A percentile compares a stretch with the other conserved stretches of the same genome.
Evolutionary conservation across 2,797 vertebrate species (phyloP).

Genomic region (Hozukius guyotensis): DNA sequence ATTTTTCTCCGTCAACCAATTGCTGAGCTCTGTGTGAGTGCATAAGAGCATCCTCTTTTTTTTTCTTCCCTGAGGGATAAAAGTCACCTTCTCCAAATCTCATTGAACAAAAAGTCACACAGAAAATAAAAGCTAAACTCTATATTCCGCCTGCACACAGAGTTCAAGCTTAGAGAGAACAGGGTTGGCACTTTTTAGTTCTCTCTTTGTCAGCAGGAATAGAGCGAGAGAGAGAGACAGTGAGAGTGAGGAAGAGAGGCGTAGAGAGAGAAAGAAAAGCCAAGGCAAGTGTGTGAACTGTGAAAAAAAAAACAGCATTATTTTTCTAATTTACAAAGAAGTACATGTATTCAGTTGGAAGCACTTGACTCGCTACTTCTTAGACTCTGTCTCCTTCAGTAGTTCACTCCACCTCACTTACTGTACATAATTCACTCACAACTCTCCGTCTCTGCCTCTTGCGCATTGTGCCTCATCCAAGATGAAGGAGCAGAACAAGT

Average conservation of each 20-base stretch:
- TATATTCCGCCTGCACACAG: constrained; percentile 73
- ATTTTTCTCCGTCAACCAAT: constrained; percentile 67
- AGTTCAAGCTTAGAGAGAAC: constrained; percentile 80
- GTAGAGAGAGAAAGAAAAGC: constrained; percentile 17
- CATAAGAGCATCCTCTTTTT: constrained; percentile 73
- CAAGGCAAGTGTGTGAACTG: constrained; percentile 41
- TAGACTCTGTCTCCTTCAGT: constrained; percentile 30
- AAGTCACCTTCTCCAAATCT: constrained; percentile 86
- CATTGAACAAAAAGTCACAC: constrained; percentile 82
- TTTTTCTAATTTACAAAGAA: constrained; percentile 69
- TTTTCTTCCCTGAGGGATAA: constrained; percentile 75
- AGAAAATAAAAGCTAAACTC: constrained; percentile 83
- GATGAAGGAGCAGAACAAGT: constrained; percentile 54
- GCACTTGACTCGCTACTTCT: constrained; percentile 23
- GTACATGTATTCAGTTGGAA: constrained; percentile 43
- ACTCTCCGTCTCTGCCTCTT: constrained; percentile 16
- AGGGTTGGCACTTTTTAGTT: constrained; percentile 73
- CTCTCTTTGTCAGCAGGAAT: constrained; percentile 76
- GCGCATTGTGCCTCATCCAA: constrained; percentile 46
- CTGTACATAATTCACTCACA: constrained; percentile 41
- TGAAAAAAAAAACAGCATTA: constrained; percentile 38
- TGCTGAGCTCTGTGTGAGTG: constrained; percentile 66
- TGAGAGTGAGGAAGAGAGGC: constrained; percentile 7
- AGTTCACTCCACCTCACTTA: constrained; percentile 33
- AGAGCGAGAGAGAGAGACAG: constrained; percentile 24